Base-by-base conservation (phyloP, 2,888 invertebrate genomes). In the Anagyrus pseudococci region DNA sequence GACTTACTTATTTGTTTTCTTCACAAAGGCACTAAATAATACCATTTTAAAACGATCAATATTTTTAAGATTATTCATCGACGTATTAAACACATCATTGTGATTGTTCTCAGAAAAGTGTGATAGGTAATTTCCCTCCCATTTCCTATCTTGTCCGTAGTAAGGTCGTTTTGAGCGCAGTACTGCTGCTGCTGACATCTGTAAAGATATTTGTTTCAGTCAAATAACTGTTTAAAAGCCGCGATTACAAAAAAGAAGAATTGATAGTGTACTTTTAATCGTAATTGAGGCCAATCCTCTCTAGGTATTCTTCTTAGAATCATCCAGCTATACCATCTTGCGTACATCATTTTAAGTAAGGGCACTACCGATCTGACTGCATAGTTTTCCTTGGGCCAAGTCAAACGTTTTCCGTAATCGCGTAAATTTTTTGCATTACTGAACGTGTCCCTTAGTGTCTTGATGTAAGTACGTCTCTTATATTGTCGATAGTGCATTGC, bases 311-410 rank as follows among this genome's bases (percentile, higher is more conserved):
- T 89, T 71, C 86, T 84, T n/a, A 98, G 85, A 57, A 93, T 88
- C 86, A 93, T 93, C 82, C 85, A 89, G 0, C 96, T 96, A 61
- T 95, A 85, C 97, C 97, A 98, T 69, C 90, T 85, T n/a, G 89
- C 85, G 75, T 86, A 90, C 15, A 91, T 86, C 52, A 83, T 82
- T 58, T 84, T 85, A 64, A 92, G 82, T 20, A 86, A 79, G 1
- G 86, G 82, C 15, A 89, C 86, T 1, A 88, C 87, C 17, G 84
- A 80, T 48, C 87, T 83, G 0, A 92, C 85, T 0, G 90, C 86
- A 22, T 88, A 85, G 6, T 94, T 90, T 8, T 92, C 89, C 0
- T 83, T 79, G 0, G 97, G 96, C 98, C 98, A 98, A 40, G 83
- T 83, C 50, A 93, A 82, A 68, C 84, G 85, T 78, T 91, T 92